Conservation (phyloP, 37 sponge, comb jelly and placozoan species). For the Lycopodina hypogea region DNA sequence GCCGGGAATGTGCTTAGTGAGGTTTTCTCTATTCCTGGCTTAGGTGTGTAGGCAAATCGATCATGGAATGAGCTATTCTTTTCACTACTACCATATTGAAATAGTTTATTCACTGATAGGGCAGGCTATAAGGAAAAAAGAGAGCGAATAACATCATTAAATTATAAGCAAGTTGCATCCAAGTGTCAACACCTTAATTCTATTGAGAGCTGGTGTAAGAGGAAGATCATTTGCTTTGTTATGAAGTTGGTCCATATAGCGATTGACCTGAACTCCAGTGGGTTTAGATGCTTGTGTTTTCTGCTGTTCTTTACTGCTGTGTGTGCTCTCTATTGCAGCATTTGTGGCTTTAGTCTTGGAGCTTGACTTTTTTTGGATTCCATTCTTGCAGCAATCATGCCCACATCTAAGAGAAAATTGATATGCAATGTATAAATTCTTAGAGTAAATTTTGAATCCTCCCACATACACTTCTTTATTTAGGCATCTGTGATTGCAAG, state of each 20-base stretch:
- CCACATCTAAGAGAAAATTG: conserved; percentile 53
- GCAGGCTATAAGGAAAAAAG: neutral
- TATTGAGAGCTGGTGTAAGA: conserved; percentile 56
- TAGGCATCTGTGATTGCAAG: conserved; percentile 61
- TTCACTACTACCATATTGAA: neutral
- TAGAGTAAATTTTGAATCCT: neutral
- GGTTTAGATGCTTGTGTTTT: neutral
- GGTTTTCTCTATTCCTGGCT: neutral
- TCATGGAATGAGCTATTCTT: neutral
- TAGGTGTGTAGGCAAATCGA: neutral
- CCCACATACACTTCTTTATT: conserved; percentile 67
- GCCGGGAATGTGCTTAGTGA: too few relatives aligned
- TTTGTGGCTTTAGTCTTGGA: neutral
- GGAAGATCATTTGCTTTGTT: conserved; percentile 31
- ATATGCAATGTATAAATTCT: neutral
- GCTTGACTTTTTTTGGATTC: conserved; percentile 4
- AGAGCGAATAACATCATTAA: neutral
- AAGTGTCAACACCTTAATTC: conserved; percentile 37
- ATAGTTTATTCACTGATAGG: neutral
- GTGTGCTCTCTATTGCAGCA: neutral
- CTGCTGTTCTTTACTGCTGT: neutral
- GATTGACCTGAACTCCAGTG: conserved; percentile 19
- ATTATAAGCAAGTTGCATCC: too few relatives aligned
- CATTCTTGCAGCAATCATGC: conserved; percentile 74
- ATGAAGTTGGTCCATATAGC: conserved; percentile 55